A percentile compares a stretch with the other conserved stretches of the same genome.
Evolutionary conservation across 2,113 vertebrate species (phyloP).

Genomic region (Zapornia atra): DNA sequence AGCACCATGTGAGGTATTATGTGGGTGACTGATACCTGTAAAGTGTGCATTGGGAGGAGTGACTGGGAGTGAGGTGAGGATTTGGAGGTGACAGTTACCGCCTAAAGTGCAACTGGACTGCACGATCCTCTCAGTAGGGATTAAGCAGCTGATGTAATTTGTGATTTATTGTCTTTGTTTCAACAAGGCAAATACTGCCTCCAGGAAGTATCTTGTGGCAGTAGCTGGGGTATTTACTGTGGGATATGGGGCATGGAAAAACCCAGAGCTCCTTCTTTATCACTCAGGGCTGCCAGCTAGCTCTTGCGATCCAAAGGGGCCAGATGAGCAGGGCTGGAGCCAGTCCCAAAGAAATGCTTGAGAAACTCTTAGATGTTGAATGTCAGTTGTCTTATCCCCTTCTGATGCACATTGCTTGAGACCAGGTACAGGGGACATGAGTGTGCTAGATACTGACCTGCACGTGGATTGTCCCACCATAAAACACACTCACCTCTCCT

Average conservation of each 20-base stretch:
- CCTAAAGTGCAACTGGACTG: background rate
- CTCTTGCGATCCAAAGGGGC: background rate
- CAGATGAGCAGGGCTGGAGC: background rate
- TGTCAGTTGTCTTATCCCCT: background rate
- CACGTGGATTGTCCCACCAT: background rate
- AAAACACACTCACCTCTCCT: background rate
- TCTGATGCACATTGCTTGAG: background rate
- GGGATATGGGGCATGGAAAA: background rate
- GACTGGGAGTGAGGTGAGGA: background rate
- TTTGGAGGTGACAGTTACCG: background rate
- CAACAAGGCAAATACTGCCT: background rate
- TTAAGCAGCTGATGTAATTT: background rate
- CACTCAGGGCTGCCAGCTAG: background rate
- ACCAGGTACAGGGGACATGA: background rate
- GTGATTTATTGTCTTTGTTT: background rate
- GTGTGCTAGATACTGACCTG: background rate
- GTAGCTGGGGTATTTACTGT: background rate
- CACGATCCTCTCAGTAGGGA: background rate
- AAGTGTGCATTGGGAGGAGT: background rate
- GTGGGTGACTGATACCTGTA: background rate
- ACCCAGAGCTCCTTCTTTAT: background rate
- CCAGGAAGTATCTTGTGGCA: background rate
- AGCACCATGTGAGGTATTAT: accelerated
- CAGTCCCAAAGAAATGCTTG: background rate
- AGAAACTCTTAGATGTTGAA: background rate